Percentiles rank a stretch among this genome's conserved stretches.
These are phyloP conservation scores for Agriopis leucophaearia DNA, from an alignment of 2,888 invertebrate genomes.

Conservation along the genomic window DNA sequence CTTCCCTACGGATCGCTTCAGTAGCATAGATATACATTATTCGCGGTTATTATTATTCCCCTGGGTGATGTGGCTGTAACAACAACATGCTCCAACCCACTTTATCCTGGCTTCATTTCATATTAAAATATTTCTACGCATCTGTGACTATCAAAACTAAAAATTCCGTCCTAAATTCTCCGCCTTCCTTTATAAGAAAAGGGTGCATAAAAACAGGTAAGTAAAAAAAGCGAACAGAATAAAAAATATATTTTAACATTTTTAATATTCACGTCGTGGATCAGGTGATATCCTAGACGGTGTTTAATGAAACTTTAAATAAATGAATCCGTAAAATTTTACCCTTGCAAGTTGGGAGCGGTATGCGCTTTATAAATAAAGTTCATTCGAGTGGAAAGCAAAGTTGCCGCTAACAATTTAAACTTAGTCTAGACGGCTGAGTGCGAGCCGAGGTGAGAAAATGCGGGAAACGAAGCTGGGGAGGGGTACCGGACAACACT, in stretches of 20 bases:
- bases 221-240: conserved; percentile 4
- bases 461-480: conserved; percentile 53
- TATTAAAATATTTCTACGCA: conserved; percentile 62
- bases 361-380: conserved; percentile 75
- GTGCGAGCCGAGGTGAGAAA: conserved; percentile 74
- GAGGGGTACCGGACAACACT: conserved; percentile 56
- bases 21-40: conserved; percentile 32
- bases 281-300: conserved; percentile 11
- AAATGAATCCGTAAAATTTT: conserved; percentile 56
- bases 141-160: conserved; percentile 51
- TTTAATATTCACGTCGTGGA: conserved; percentile 7
- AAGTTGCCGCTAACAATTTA: conserved; percentile 80
- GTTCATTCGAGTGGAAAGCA: conserved; percentile 70
- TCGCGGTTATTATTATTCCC: conserved; percentile 43
- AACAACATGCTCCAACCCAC: conserved; percentile 41
- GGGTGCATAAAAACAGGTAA: conserved; percentile 35
- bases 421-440: conserved; percentile 72
- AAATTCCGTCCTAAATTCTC: conserved; percentile 33
- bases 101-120: conserved; percentile 56
- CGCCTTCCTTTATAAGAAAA: conserved; percentile 26
- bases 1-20: conserved; percentile 53
- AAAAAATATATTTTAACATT: not conserved
- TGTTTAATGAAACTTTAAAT: conserved; percentile 46
- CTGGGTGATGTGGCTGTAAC: conserved; percentile 42
- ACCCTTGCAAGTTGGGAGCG: conserved; percentile 63